Conservation (phyloP, 2,797 vertebrate species). For the Malurus splendens region DNA sequence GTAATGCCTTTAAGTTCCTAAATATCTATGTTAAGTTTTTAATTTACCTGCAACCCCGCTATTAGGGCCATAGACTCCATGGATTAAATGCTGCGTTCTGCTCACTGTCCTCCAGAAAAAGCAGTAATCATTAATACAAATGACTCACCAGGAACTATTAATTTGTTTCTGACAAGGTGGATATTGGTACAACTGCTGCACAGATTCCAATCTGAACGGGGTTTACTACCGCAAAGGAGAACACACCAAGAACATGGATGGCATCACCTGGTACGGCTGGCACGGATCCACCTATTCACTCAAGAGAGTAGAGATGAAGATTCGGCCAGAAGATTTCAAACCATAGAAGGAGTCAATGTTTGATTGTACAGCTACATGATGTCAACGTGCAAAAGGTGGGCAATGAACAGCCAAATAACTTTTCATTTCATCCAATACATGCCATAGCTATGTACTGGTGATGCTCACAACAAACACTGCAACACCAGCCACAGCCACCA, state of each 20-base stretch:
- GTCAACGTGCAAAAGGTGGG: background rate
- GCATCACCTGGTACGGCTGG: constrained; percentile 97
- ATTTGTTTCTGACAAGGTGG: constrained; percentile 76
- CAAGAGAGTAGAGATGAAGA: constrained; percentile 95
- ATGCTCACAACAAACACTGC: background rate
- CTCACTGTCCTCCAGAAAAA: fast-evolving
- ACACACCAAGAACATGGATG: constrained; percentile 84
- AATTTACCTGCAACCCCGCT: background rate
- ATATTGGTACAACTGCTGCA: constrained; percentile 99
- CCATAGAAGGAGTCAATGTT: constrained; percentile 60
- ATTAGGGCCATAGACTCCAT: background rate
- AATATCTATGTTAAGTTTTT: background rate
- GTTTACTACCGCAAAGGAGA: constrained; percentile 86
- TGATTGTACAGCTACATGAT: background rate
- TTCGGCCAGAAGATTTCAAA: constrained; percentile 85
- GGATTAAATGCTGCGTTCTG: background rate
- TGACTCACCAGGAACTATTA: background rate
- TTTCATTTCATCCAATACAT: background rate
- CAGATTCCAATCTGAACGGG: constrained; percentile 95
- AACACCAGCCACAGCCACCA: background rate
- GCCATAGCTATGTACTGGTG: background rate
- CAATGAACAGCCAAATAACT: background rate
- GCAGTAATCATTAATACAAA: background rate
- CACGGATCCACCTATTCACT: constrained; percentile 91
- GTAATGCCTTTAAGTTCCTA: background rate